Conservation (phyloP, 2,113 vertebrate genomes). For the Zootoca vivipara region DNA sequence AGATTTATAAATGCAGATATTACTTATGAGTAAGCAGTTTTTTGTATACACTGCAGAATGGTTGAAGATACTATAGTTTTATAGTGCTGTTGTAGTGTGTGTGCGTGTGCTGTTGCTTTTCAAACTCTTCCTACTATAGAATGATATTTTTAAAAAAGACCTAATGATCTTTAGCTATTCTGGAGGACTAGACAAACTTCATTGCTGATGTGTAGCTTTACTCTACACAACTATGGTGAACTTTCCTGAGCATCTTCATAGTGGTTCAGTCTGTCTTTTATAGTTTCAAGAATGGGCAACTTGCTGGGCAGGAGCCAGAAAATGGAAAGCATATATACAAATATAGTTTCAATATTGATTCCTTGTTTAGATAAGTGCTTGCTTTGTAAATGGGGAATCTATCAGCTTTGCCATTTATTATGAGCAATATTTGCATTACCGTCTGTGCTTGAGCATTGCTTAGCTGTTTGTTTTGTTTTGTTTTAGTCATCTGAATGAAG, state of each 20-base stretch:
- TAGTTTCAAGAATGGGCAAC: not conserved
- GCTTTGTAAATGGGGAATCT: not conserved
- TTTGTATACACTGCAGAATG: not conserved
- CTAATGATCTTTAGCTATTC: not conserved
- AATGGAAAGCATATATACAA: not conserved
- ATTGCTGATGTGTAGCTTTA: rapidly evolving
- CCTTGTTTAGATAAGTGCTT: not conserved
- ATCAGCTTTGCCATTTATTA: not conserved
- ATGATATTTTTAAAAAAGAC: not conserved
- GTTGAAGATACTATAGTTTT: not conserved
- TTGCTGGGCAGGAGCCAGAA: rapidly evolving
- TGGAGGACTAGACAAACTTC: not conserved
- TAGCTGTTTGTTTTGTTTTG: not conserved
- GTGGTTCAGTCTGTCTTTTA: not conserved
- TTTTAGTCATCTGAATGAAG: not conserved
- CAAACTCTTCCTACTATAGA: too few species aligned
- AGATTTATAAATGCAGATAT: not conserved
- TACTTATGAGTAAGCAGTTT: not conserved
- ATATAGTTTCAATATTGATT: rapidly evolving
- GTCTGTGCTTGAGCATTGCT: not conserved
- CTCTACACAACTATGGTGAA: rapidly evolving
- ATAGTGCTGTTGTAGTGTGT: not conserved
- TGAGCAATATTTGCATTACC: not conserved
- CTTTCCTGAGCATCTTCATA: not conserved
- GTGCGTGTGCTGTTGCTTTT: too few species aligned